Base-by-base conservation (phyloP, 2,888 invertebrate species). In the Julus scandinavius region DNA sequence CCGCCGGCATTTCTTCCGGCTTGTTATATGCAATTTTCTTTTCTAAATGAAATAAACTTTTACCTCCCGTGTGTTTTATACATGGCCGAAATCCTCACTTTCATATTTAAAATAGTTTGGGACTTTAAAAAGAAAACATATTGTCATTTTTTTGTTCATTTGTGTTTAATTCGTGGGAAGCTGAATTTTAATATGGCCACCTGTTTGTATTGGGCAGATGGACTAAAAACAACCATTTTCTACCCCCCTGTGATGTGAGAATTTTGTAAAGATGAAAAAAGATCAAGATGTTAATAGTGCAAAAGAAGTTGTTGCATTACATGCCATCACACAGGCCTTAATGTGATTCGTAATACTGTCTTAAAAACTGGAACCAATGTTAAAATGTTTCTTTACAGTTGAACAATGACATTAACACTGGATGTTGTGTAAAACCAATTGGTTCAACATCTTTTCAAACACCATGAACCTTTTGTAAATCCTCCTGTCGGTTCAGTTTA, bases 131-230 rank as follows among this genome's bases (percentile, higher is more conserved):
- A 72, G 72, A 72, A 72, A 20, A 29, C 29, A 72, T 29, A 29
- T 72, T 29, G 72, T 29, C 72, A 2, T 17, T 72, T 72, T 72
- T 72, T 72, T 72, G 72, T 72, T 72, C 72, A 72, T 72, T 72
- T 72, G 7, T 29, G 72, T n/a, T 72, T 72, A 9, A 72, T 20
- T 29, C 72, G 72, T 72, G 72, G 72, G 72, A 72, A 72, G n/a
- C 9, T 72, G 29, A 20, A 29, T 45, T 29, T 72, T 72, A 72
- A 72, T 29, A 72, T 29, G 72, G 72, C 72, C 72, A 72, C 72
- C 72, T 72, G 72, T 72, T 29, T 72, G 20, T 29, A 72, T 20
- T 72, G 17, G 29, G 1, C 72, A 72, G 29, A 72, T 29, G 13
- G 13, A 29, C 72, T 20, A 29, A 72, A 72, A 72, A 72, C 72